These are phyloP conservation scores for Hemichromis elongatus DNA, from an alignment of 2,113 vertebrate species.

Conservation along the genomic window DNA sequence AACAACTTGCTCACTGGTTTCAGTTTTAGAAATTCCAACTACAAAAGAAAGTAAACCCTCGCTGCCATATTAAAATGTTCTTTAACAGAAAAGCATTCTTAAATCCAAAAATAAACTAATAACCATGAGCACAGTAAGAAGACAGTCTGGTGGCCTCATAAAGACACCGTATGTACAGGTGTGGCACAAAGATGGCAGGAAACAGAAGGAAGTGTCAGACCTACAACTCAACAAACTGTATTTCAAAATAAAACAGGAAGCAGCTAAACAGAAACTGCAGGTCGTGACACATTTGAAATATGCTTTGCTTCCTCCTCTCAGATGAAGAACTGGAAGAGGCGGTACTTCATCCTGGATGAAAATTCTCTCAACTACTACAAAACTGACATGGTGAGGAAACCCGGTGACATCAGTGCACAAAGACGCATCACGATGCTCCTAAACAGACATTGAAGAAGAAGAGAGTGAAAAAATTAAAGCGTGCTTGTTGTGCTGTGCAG, in stretches of 20 bases:
- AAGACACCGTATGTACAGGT: not conserved
- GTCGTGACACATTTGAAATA: not conserved
- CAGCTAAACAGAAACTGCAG: not conserved
- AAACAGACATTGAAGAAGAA: not conserved
- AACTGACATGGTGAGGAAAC: conserved; percentile 82
- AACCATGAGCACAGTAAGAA: not conserved
- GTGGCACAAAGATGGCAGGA: not conserved
- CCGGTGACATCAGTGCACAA: not conserved
- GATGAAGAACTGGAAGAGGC: conserved; percentile 99
- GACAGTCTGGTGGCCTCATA: not conserved
- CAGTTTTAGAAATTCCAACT: fast-evolving
- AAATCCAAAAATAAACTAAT: not conserved
- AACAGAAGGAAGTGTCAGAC: not conserved
- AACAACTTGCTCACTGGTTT: not conserved
- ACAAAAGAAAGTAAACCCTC: not conserved
- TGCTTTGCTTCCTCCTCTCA: conserved; percentile 40
- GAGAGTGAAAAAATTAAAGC: not conserved
- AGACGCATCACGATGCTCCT: fast-evolving
- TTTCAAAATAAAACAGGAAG: not conserved
- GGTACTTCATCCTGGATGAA: conserved; percentile 92
- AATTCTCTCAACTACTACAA: conserved; percentile 93
- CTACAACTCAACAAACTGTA: not conserved
- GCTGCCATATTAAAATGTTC: not conserved
- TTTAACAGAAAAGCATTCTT: not conserved
- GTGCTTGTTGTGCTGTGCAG: not conserved